Conservation (phyloP, 2,797 vertebrate genomes). For the Buceros bicornis region DNA sequence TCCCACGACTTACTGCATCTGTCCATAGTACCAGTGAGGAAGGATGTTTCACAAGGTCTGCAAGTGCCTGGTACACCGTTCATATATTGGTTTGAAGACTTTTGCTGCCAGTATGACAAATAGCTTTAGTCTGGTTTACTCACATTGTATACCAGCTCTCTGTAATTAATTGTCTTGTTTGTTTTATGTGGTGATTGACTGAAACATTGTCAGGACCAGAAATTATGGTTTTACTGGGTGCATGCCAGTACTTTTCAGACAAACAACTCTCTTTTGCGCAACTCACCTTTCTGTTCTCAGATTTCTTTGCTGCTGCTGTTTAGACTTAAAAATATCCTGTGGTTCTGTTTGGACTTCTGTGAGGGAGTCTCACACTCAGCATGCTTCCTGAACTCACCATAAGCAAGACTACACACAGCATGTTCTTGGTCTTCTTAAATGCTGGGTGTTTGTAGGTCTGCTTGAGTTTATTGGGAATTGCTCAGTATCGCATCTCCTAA, state of each 20-base stretch:
- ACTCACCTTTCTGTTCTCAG: background rate
- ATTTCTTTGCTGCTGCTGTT: background rate
- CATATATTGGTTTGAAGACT: background rate
- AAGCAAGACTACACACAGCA: background rate
- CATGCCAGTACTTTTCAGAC: background rate
- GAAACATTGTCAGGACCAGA: background rate
- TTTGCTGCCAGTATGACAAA: background rate
- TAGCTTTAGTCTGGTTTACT: background rate
- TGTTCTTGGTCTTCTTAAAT: background rate
- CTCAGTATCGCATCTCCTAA: background rate
- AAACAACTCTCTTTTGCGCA: background rate
- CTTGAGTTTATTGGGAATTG: background rate
- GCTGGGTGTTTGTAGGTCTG: background rate
- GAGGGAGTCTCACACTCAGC: background rate
- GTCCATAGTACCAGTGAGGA: background rate
- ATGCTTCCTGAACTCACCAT: background rate
- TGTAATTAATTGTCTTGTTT: background rate
- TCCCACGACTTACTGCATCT: background rate
- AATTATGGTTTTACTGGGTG: background rate
- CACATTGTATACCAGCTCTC: background rate
- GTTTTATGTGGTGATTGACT: background rate
- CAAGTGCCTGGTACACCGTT: background rate
- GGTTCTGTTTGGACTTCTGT: background rate
- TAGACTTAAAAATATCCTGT: background rate
- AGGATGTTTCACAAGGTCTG: background rate